These are phyloP conservation scores for Loxodonta africana DNA, from an alignment of 2,113 vertebrate genomes.

Conservation along the genomic window DNA sequence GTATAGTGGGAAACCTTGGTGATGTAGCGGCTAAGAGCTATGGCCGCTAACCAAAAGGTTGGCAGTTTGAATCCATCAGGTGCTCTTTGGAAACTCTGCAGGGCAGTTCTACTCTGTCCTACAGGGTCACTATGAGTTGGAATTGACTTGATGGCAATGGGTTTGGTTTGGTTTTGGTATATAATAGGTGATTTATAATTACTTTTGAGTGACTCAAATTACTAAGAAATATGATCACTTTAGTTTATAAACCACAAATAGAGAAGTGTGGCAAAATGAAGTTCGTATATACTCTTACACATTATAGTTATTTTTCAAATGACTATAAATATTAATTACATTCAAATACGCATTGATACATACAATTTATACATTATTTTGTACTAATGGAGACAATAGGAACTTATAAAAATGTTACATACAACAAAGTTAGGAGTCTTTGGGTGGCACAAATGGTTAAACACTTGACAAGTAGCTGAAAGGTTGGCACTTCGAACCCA, in stretches of 20 bases:
- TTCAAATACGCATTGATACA: background rate
- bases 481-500: background rate
- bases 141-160: no score
- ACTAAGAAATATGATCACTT: constrained; percentile 33
- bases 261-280: background rate
- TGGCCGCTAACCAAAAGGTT: no score
- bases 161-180: background rate
- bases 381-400: constrained; percentile 21
- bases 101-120: no score
- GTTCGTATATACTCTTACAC: background rate
- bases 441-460: background rate
- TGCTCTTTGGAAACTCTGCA: no score
- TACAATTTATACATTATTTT: background rate
- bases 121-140: no score
- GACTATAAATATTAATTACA: background rate
- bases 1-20: no score
- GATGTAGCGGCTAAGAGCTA: no score
- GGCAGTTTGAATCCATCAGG: no score
- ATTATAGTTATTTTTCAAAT: background rate
- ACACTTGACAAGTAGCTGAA: background rate
- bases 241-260: background rate
- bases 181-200: background rate
- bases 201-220: background rate
- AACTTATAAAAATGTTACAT: background rate
- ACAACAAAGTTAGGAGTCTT: background rate